Evolutionary conservation across 2,113 vertebrate genomes (phyloP).

Genomic region (Pangasianodon hypophthalmus): DNA sequence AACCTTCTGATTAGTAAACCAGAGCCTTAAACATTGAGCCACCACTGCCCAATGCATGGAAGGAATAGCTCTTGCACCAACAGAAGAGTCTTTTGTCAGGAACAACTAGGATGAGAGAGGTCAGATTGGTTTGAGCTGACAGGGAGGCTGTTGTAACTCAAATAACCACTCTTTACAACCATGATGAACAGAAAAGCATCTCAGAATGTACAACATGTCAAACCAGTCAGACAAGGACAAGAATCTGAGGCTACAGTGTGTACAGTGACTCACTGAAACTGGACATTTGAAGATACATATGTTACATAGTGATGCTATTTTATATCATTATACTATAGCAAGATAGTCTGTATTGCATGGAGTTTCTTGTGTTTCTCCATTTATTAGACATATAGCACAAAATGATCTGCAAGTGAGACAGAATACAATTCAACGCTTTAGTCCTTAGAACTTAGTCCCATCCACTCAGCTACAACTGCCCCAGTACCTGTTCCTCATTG

Average conservation of each 20-base stretch:
- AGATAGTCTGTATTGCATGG: not conserved
- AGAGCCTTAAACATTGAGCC: too few relatives aligned
- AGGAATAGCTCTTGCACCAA: too few relatives aligned
- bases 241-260: not conserved
- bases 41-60: too few relatives aligned
- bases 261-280: not conserved
- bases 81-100: too few relatives aligned
- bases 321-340: not conserved
- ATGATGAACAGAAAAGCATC: not conserved
- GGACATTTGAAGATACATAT: not conserved
- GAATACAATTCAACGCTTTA: not conserved
- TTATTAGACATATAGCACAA: not conserved
- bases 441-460: not conserved
- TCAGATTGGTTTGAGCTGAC: not conserved
- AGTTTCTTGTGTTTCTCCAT: not conserved
- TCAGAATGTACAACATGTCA: too few relatives aligned
- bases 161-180: not conserved
- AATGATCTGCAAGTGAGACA: not conserved
- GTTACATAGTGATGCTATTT: not conserved
- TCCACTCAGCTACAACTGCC: not conserved
- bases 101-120: too few relatives aligned
- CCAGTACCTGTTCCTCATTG: not conserved
- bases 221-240: too few relatives aligned
- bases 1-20: too few relatives aligned
- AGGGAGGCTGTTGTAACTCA: not conserved